Conservation (phyloP, 2,113 vertebrate species). For the Martes martes region DNA sequence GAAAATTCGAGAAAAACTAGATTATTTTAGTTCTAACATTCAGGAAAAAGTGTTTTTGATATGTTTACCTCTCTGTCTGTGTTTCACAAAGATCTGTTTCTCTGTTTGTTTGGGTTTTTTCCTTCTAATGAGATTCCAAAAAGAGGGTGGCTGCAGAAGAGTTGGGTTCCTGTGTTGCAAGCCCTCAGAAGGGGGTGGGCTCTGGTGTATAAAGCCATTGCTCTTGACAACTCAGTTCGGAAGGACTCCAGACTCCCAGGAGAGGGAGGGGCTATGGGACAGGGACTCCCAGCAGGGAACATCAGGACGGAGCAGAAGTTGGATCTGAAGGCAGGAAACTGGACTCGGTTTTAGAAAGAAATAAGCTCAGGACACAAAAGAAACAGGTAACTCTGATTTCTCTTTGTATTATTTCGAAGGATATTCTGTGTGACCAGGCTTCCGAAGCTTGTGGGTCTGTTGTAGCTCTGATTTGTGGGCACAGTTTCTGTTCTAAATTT, state of each 20-base stretch:
- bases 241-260: neutral
- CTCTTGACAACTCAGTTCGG: neutral
- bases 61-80: neutral
- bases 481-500: neutral
- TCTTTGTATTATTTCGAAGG: neutral
- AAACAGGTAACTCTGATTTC: conserved; percentile 9
- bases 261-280: neutral
- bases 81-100: neutral
- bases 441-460: neutral
- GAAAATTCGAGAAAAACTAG: neutral
- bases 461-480: neutral
- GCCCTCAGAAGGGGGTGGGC: neutral
- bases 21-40: neutral
- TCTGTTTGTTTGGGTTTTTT: fast-evolving
- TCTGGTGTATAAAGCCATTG: neutral
- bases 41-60: neutral
- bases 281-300: neutral
- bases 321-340: neutral
- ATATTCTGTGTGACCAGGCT: neutral
- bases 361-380: neutral
- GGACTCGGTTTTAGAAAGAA: neutral
- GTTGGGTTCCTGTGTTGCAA: neutral
- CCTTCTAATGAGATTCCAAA: neutral
- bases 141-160: neutral
- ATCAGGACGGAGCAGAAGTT: neutral